Evolutionary conservation across 2,113 vertebrate species (phyloP).

Genomic region (Lycaon pictus): DNA sequence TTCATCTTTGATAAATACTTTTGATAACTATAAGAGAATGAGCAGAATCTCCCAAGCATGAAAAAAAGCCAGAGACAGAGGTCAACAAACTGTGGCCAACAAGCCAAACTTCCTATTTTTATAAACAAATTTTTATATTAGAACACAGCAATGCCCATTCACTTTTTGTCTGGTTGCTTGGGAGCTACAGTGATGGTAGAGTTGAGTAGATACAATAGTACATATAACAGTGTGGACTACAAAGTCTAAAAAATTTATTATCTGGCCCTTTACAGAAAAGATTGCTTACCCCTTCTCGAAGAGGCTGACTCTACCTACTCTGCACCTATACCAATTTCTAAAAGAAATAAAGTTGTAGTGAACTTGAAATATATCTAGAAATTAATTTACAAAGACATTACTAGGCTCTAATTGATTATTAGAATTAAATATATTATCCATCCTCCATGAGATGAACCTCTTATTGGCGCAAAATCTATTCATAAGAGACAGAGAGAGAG

Average conservation of each 20-base stretch:
- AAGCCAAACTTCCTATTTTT: not conserved
- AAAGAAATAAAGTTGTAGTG: not conserved
- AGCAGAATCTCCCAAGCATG: not conserved
- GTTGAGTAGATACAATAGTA: not conserved
- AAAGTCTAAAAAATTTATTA: not conserved
- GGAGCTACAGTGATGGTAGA: not conserved
- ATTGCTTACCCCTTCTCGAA: not conserved
- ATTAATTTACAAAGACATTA: slow-evolving; percentile 36
- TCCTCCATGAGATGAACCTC: not conserved
- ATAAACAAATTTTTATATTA: not conserved
- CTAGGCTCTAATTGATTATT: not conserved
- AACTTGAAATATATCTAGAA: not conserved
- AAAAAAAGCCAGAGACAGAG: not conserved
- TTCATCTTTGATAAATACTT: slow-evolving; percentile 16
- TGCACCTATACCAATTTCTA: not conserved
- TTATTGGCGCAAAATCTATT: not conserved
- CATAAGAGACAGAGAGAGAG: no score
- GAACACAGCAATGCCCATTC: not conserved
- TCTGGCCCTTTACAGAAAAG: not conserved
- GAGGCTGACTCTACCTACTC: not conserved
- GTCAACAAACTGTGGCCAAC: not conserved
- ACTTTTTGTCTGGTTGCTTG: not conserved
- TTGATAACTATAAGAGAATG: not conserved
- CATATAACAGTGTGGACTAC: not conserved
- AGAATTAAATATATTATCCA: not conserved